phyloP scores from a whole-genome alignment of 2,797 vertebrate species.

The Tarsius wallacei region DNA sequence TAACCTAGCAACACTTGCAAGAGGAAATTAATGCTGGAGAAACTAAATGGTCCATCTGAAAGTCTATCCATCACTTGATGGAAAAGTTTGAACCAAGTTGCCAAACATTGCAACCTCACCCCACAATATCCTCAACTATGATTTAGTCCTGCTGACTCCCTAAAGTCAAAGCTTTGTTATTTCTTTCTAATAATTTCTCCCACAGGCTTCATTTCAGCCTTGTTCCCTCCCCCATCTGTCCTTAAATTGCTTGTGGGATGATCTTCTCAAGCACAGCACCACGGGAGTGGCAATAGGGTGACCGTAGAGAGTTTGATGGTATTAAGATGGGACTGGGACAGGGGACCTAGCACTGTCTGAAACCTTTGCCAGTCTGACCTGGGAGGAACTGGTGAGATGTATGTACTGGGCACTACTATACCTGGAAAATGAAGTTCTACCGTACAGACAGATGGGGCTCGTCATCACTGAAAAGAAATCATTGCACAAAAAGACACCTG shows the following conservation, averaged over 20 bases:
- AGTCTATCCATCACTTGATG: background rate
- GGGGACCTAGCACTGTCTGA: background rate
- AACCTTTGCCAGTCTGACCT: background rate
- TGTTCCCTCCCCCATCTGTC: background rate
- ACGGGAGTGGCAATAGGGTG: background rate
- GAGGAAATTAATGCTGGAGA: background rate
- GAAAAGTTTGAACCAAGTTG: background rate
- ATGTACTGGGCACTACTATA: background rate
- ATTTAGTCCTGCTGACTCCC: background rate
- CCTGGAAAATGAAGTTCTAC: background rate
- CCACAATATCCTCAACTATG: fast-evolving
- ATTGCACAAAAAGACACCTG: background rate
- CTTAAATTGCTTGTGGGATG: background rate
- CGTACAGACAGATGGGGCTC: no score
- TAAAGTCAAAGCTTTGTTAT: background rate
- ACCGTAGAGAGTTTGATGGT: background rate
- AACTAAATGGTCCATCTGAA: background rate
- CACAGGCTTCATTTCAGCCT: background rate
- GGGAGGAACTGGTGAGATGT: background rate
- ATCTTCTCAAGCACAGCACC: background rate
- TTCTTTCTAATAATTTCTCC: background rate
- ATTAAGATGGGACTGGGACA: background rate
- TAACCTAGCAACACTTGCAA: background rate
- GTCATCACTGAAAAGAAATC: background rate
- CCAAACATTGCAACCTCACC: background rate